These are phyloP conservation scores for Anseranas semipalmata DNA, from an alignment of 2,113 vertebrate genomes.

Conservation along the genomic window DNA sequence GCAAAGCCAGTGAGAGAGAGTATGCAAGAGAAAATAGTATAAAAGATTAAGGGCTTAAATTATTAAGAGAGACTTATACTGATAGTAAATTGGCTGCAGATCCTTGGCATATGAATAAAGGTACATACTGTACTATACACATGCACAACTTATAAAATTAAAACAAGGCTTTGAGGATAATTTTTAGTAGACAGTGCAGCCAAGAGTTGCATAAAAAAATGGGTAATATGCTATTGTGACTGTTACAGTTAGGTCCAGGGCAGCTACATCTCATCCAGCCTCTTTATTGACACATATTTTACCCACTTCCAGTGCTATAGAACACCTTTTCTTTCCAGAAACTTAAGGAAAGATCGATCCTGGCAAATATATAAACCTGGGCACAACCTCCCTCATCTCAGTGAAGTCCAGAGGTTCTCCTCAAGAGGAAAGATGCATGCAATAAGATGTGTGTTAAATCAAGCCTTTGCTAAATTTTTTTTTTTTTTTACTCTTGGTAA, in stretches of 20 bases:
- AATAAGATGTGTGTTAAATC: neutral
- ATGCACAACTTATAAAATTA: slow-evolving; percentile 28
- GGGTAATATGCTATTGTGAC: neutral
- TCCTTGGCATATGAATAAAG: slow-evolving; percentile 28
- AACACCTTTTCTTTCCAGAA: neutral
- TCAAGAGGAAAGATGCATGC: neutral
- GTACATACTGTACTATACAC: slow-evolving; percentile 15
- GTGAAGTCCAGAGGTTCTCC: neutral
- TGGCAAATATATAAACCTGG: neutral
- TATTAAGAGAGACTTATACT: slow-evolving; percentile 33
- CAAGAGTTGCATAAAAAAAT: slow-evolving; percentile 40
- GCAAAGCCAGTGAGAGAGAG: neutral
- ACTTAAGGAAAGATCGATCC: neutral
- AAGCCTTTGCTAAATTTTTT: neutral
- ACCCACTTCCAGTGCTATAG: neutral
- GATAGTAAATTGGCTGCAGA: slow-evolving; percentile 21
- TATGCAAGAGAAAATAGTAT: neutral
- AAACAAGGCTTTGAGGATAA: slow-evolving; percentile 7
- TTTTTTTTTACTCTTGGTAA: neutral
- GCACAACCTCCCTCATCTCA: neutral
- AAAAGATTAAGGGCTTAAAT: slow-evolving; percentile 67
- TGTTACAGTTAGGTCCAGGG: neutral
- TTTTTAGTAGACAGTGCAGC: neutral
- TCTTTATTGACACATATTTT: neutral
- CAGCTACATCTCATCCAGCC: neutral